Conservation (phyloP, 2,113 vertebrate genomes). For the Forbesichthys agassizii region DNA sequence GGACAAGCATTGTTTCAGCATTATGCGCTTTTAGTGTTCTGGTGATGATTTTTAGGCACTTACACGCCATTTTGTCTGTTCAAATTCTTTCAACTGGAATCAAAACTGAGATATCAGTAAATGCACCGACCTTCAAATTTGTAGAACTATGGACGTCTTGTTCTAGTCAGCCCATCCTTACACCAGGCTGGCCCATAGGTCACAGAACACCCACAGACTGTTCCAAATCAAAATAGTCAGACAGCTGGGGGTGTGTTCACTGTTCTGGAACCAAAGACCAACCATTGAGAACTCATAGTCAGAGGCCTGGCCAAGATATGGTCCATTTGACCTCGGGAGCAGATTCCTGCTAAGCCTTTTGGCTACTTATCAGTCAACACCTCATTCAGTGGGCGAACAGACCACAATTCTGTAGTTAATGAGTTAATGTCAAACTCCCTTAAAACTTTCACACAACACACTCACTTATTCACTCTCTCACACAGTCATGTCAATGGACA, state of each 20-base stretch:
- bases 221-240: constrained; percentile 44
- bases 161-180: constrained; percentile 33
- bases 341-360: constrained; percentile 12
- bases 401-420: constrained; percentile 17
- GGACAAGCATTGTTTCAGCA: too few relatives aligned
- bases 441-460: constrained; percentile 1
- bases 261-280: constrained; percentile 9
- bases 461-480: constrained; percentile 4
- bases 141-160: constrained; percentile 42
- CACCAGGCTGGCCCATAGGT: constrained; percentile 26
- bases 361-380: constrained; percentile 36
- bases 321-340: constrained; percentile 39
- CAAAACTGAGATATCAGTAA: background rate
- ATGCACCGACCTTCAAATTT: background rate
- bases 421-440: constrained; percentile 9
- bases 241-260: background rate
- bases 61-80: background rate
- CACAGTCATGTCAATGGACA: background rate
- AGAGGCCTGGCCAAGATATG: constrained; percentile 7
- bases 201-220: constrained; percentile 54
- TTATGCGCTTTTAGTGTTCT: background rate
- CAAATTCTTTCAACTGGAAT: constrained; percentile 4
- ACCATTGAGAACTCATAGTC: constrained; percentile 19
- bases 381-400: constrained; percentile 42
- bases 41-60: background rate